These are phyloP conservation scores for Caenorhabditis macrosperma DNA, from an alignment of 2,888 invertebrate species.

Conservation along the genomic window DNA sequence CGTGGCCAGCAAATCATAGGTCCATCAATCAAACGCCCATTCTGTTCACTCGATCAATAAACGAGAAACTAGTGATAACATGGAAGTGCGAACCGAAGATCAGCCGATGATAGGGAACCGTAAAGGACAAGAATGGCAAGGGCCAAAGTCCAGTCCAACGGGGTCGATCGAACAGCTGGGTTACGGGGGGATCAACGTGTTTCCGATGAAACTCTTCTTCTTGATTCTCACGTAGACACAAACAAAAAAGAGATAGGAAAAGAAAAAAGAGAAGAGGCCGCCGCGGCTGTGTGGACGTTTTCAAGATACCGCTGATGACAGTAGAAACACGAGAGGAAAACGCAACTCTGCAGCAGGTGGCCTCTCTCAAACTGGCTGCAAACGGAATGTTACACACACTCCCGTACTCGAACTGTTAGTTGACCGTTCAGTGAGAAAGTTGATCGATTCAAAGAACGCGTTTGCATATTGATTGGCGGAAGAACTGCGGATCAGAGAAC, in stretches of 20 bases:
- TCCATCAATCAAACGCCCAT: conserved; percentile 29
- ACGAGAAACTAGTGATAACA: conserved; percentile 35
- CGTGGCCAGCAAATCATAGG: conserved; percentile 17
- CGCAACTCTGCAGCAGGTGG: conserved; percentile 11
- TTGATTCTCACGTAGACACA: conserved; percentile 42
- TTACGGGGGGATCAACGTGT: conserved; percentile 5
- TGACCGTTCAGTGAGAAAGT: neutral
- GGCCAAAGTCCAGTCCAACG: conserved; percentile 28
- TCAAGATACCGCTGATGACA: conserved; percentile 28
- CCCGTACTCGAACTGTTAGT: neutral
- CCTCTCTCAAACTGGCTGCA: conserved; percentile 23
- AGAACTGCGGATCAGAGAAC: conserved; percentile 5
- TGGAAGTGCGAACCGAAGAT: conserved; percentile 35
- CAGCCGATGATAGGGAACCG: conserved; percentile 12
- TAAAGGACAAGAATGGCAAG: conserved; percentile 19
- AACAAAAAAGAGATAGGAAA: conserved; percentile 23
- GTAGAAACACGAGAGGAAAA: conserved; percentile 15
- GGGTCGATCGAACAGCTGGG: conserved; percentile 39
- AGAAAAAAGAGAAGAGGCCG: neutral
- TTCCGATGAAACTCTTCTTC: conserved; percentile 14
- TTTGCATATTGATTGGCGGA: neutral
- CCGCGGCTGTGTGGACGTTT: conserved; percentile 19
- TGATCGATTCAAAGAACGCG: neutral
- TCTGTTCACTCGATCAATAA: conserved; percentile 26
- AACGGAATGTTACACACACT: conserved; percentile 5